Conservation (phyloP, 23 tunicate genomes). For the Styela clava region DNA sequence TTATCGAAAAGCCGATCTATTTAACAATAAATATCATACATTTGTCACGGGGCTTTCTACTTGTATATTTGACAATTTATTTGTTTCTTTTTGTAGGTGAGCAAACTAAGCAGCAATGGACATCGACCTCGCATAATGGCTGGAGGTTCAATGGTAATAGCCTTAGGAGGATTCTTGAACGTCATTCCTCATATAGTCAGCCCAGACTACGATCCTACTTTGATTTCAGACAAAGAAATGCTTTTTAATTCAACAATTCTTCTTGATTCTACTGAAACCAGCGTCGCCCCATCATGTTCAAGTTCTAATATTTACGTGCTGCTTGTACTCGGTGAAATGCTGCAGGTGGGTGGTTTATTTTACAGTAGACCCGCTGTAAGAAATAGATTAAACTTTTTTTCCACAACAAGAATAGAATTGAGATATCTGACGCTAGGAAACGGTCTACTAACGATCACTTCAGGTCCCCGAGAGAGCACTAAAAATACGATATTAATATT, state of each 20-base stretch:
- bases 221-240: constrained; percentile 17
- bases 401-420: too few species aligned
- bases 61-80: too few species aligned
- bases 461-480: too few species aligned
- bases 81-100: constrained; percentile 34
- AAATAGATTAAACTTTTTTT: not conserved
- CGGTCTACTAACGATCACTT: too few species aligned
- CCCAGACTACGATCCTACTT: constrained; percentile 13
- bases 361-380: too few species aligned
- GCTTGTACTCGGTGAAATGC: constrained; percentile 59
- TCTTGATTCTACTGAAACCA: not conserved
- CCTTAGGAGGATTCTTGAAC: constrained; percentile 83
- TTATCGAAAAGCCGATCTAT: too few species aligned
- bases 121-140: constrained; percentile 80
- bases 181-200: constrained; percentile 55
- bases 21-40: too few species aligned
- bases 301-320: constrained; percentile 44
- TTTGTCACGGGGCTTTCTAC: too few species aligned
- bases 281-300: not conserved
- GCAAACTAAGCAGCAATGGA: constrained; percentile 60
- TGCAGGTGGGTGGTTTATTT: constrained; percentile 62
- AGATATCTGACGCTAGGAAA: too few species aligned
- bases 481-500: too few species aligned
- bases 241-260: not conserved
- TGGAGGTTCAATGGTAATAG: constrained; percentile 51